Evolutionary conservation across 2,888 invertebrate genomes (phyloP).

Genomic region (Holacanthella duospinosa): DNA sequence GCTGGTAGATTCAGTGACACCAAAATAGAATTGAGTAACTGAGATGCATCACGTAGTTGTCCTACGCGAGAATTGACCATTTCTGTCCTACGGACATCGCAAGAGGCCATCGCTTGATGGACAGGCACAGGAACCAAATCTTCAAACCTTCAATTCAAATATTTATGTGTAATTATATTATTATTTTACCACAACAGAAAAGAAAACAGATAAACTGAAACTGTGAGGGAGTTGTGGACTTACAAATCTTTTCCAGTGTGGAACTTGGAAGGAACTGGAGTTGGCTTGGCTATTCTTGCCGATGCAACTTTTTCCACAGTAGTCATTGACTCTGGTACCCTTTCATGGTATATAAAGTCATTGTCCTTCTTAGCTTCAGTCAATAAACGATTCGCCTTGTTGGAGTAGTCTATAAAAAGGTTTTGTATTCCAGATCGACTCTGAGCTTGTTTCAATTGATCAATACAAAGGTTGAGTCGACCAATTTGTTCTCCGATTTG

Average conservation of each 20-base stretch:
- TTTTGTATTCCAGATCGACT: slow-evolving; percentile 52
- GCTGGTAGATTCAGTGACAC: slow-evolving; percentile 93
- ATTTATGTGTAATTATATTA: no score
- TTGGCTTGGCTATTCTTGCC: slow-evolving; percentile 64
- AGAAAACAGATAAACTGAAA: not conserved
- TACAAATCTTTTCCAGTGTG: slow-evolving; percentile 3
- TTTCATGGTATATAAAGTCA: slow-evolving; percentile 97
- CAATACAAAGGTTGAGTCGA: slow-evolving; percentile 53
- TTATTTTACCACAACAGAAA: not conserved
- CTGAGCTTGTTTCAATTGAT: slow-evolving; percentile 62
- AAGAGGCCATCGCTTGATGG: slow-evolving; percentile 77
- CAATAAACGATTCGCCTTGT: slow-evolving; percentile 58
- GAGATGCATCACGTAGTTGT: slow-evolving; percentile 78
- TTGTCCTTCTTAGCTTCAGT: slow-evolving; percentile 85
- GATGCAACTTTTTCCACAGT: slow-evolving; percentile 67
- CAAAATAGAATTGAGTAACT: slow-evolving; percentile 71
- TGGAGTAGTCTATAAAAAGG: slow-evolving; percentile 52
- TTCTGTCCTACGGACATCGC: slow-evolving; percentile 74
- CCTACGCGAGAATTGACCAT: slow-evolving; percentile 74
- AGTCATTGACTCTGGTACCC: slow-evolving; percentile 74
- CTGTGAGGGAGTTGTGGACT: not conserved
- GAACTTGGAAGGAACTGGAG: slow-evolving; percentile 51
- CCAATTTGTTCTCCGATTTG: slow-evolving; percentile 82
- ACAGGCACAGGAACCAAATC: slow-evolving; percentile 80
- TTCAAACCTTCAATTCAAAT: slow-evolving; percentile 15